These are phyloP conservation scores for Buceros bicornis DNA, from an alignment of 2,797 vertebrate species.

Conservation along the genomic window DNA sequence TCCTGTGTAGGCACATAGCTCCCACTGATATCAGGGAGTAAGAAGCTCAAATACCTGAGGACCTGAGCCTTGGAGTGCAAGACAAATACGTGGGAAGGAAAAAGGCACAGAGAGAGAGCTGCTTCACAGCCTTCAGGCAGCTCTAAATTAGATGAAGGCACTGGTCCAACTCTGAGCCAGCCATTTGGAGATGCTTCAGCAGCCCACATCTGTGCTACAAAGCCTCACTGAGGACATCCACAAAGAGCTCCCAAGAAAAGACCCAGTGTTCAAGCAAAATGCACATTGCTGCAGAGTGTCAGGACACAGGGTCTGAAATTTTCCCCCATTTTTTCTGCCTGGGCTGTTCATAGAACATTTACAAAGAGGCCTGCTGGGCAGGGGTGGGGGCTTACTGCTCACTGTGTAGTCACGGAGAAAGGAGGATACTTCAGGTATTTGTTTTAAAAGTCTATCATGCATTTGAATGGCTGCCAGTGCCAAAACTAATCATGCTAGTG, in stretches of 20 bases:
- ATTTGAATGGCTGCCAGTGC: neutral
- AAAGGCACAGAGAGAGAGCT: neutral
- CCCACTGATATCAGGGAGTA: neutral
- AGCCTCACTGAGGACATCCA: neutral
- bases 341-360: neutral
- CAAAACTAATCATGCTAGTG: neutral
- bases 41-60: constrained; percentile 17
- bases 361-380: neutral
- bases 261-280: neutral
- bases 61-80: constrained; percentile 1
- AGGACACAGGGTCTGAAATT: neutral
- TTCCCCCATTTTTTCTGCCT: neutral
- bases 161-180: neutral
- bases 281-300: neutral
- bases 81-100: neutral
- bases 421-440: constrained; percentile 16
- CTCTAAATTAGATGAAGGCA: constrained; percentile 12
- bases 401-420: neutral
- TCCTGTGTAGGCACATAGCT: neutral
- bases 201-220: constrained; percentile 14
- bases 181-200: constrained; percentile 6
- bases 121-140: neutral
- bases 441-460: constrained; percentile 11
- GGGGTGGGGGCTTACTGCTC: neutral
- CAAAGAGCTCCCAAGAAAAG: neutral